Percentiles rank a stretch among this genome's conserved stretches.
Conservation (phyloP, 2,113 vertebrate genomes). For the Glaucidium brasilianum region DNA sequence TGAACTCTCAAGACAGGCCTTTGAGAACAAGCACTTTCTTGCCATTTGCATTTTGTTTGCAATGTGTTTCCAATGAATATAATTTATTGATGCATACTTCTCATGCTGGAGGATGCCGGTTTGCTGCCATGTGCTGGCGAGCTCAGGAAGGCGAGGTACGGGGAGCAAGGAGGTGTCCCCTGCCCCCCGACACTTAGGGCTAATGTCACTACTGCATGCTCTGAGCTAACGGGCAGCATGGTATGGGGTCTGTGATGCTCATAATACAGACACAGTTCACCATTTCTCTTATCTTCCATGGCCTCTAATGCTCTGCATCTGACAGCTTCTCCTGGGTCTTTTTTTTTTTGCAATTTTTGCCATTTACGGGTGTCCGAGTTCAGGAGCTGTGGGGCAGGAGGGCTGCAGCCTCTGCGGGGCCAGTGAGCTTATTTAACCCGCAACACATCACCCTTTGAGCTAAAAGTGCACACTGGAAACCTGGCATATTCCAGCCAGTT, state of each 20-base stretch:
- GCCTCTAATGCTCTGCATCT: not conserved
- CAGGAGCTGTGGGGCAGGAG: not conserved
- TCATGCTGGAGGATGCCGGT: not conserved
- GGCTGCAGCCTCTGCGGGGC: not conserved
- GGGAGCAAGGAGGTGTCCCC: not conserved
- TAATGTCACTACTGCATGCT: not conserved
- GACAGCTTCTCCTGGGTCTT: not conserved
- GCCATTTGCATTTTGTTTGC: constrained; percentile 26
- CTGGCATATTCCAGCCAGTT: not conserved
- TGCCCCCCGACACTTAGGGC: not conserved
- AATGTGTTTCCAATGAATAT: constrained; percentile 57
- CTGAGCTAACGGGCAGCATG: not conserved
- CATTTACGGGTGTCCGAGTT: not conserved
- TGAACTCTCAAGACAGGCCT: constrained; percentile 25
- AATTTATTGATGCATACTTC: constrained; percentile 20
- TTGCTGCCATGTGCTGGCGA: not conserved
- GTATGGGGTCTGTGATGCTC: not conserved
- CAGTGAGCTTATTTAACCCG: not conserved
- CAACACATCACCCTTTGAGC: not conserved
- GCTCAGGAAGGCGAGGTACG: not conserved
- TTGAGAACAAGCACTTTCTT: constrained; percentile 30
- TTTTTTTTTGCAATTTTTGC: not conserved
- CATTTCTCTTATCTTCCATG: not conserved
- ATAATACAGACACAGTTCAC: not conserved
- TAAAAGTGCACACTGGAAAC: not conserved